Conservation (phyloP, 2,888 invertebrate species). For the Halictus quadricinctus region DNA sequence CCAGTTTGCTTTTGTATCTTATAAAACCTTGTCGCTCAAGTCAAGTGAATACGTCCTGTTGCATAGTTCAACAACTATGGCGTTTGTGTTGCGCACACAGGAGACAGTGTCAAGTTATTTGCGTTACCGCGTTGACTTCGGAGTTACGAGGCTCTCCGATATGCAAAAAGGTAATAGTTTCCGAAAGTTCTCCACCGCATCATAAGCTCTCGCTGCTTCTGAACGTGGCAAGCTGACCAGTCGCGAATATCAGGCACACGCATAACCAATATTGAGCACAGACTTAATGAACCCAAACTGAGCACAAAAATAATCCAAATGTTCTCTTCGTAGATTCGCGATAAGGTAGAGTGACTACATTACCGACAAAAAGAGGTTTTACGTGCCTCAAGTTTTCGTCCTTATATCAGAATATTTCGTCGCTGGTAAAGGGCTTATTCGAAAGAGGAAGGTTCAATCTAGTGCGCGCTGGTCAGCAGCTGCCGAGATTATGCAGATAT, state of each 20-base stretch:
- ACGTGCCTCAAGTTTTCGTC: too few species aligned
- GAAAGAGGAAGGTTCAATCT: too few species aligned
- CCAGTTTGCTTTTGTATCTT: neutral
- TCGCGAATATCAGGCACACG: neutral
- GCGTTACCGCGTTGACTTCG: neutral
- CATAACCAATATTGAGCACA: too few species aligned
- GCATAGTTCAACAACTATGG: conserved; percentile 28
- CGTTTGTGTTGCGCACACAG: conserved; percentile 7
- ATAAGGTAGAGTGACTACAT: too few species aligned
- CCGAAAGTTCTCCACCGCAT: conserved; percentile 7
- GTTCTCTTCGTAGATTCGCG: too few species aligned
- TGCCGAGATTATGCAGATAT: too few species aligned
- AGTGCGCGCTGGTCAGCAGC: too few species aligned
- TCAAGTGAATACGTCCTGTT: neutral
- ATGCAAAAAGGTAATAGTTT: conserved; percentile 28
- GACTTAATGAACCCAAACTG: too few species aligned
- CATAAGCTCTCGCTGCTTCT: neutral
- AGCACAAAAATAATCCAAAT: too few species aligned
- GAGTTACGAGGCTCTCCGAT: conserved; percentile 10
- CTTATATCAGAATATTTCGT: too few species aligned
- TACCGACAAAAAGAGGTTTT: too few species aligned
- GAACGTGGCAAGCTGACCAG: conserved; percentile 3
- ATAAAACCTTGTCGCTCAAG: conserved; percentile 27
- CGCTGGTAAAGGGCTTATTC: too few species aligned
- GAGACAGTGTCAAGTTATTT: conserved; percentile 22